These are phyloP conservation scores for Heterotis niloticus DNA, from an alignment of 2,113 vertebrate species.

Conservation along the genomic window DNA sequence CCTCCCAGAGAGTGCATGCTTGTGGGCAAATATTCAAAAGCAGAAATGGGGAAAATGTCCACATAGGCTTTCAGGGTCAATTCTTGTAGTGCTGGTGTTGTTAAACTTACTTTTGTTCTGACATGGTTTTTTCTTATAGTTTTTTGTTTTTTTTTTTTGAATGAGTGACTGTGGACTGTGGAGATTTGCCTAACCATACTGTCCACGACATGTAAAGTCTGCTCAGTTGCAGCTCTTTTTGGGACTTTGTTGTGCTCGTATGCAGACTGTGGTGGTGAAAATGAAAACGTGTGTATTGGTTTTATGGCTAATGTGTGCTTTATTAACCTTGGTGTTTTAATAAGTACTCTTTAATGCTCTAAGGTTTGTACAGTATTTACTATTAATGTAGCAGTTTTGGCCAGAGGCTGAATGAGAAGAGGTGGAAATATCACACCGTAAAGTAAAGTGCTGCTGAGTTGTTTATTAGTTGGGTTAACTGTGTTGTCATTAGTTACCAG, in stretches of 20 bases:
- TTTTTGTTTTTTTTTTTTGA: background rate
- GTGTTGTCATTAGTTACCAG: conserved; percentile 52
- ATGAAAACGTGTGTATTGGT: background rate
- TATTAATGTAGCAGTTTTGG: background rate
- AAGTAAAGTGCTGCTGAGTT: conserved; percentile 44
- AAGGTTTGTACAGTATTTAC: background rate
- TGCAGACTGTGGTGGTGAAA: background rate
- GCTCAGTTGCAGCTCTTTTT: background rate
- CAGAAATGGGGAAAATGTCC: too few species aligned
- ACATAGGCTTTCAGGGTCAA: background rate
- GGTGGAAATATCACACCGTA: conserved; percentile 48
- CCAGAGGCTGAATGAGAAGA: conserved; percentile 44
- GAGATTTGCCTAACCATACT: background rate
- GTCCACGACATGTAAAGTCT: background rate
- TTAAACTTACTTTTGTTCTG: background rate
- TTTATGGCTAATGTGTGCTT: background rate
- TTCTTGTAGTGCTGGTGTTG: background rate
- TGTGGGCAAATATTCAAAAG: too few species aligned
- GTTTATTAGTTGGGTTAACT: too few species aligned
- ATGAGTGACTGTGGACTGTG: background rate
- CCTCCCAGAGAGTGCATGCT: background rate
- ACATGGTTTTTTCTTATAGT: background rate
- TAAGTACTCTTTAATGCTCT: conserved; percentile 17
- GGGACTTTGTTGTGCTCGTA: background rate
- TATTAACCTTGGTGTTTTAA: conserved; percentile 8